Conservation (phyloP, 2,113 vertebrate genomes). For the Mus spicilegus region DNA sequence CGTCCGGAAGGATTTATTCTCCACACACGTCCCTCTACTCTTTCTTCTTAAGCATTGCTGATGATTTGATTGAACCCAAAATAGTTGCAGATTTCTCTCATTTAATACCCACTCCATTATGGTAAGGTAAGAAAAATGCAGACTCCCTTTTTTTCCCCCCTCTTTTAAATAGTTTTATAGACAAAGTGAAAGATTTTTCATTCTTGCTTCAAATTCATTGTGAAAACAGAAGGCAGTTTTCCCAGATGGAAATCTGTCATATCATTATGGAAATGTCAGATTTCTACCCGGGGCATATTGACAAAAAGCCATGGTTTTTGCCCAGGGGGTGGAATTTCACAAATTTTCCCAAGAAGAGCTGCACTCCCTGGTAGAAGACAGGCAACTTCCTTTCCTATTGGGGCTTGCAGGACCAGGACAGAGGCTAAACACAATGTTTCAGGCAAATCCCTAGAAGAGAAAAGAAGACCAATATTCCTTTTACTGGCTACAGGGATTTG, state of each 20-base stretch:
- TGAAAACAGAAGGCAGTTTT: slow-evolving; percentile 85
- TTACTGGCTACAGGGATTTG: background rate
- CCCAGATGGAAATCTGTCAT: slow-evolving; percentile 85
- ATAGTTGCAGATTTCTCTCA: slow-evolving; percentile 78
- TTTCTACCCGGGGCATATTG: slow-evolving; percentile 85
- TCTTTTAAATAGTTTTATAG: slow-evolving; percentile 82
- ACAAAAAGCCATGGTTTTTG: slow-evolving; percentile 85
- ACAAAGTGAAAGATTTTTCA: slow-evolving; percentile 85
- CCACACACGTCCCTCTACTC: slow-evolving; percentile 43
- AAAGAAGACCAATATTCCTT: slow-evolving; percentile 28
- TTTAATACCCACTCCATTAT: slow-evolving; percentile 74
- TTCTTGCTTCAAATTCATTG: slow-evolving; percentile 85
- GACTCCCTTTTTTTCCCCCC: slow-evolving; percentile 46
- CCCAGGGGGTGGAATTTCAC: slow-evolving; percentile 85
- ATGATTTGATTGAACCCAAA: slow-evolving; percentile 78
- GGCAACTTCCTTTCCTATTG: slow-evolving; percentile 72
- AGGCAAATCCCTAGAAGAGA: slow-evolving; percentile 71
- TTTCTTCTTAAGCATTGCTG: slow-evolving; percentile 71
- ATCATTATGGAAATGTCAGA: slow-evolving; percentile 86
- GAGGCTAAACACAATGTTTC: slow-evolving; percentile 64
- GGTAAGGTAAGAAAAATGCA: slow-evolving; percentile 77
- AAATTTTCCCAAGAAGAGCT: slow-evolving; percentile 82
- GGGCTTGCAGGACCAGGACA: slow-evolving; percentile 52
- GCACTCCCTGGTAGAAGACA: slow-evolving; percentile 69
- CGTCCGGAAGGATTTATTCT: slow-evolving; percentile 74